Conservation (phyloP, 2,113 vertebrate genomes). For the Antennarius striatus region DNA sequence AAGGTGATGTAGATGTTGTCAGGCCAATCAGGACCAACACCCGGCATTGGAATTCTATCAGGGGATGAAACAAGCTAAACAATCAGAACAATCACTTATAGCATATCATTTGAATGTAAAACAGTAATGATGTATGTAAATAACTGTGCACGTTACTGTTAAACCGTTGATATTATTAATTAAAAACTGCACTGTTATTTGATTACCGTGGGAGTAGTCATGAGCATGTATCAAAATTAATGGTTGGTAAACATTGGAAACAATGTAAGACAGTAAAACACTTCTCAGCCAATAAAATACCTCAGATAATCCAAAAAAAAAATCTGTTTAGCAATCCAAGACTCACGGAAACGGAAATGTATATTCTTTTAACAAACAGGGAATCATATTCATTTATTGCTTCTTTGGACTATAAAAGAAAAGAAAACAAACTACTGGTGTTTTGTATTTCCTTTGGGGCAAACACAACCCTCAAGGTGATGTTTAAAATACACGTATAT, state of each 20-base stretch:
- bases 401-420: too few relatives aligned
- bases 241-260: constrained; percentile 34
- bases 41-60: constrained; percentile 73
- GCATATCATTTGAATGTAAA: not conserved
- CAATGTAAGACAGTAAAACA: constrained; percentile 35
- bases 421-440: constrained; percentile 11
- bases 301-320: constrained; percentile 37
- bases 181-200: constrained; percentile 1
- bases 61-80: constrained; percentile 11
- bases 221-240: constrained; percentile 19
- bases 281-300: constrained; percentile 37
- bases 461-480: constrained; percentile 43
- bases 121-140: not conserved
- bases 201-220: not conserved
- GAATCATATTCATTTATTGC: too few relatives aligned
- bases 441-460: constrained; percentile 23
- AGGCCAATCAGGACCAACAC: constrained; percentile 72
- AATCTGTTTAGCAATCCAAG: constrained; percentile 46
- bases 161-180: not conserved
- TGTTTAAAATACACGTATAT: constrained; percentile 25
- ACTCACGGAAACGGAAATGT: too few relatives aligned
- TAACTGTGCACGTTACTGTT: not conserved
- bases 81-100: not conserved
- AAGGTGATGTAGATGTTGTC: constrained; percentile 89
- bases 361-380: too few relatives aligned